These are phyloP conservation scores for Chrysotoxum bicinctum DNA, from an alignment of 2,888 invertebrate genomes.

Conservation along the genomic window DNA sequence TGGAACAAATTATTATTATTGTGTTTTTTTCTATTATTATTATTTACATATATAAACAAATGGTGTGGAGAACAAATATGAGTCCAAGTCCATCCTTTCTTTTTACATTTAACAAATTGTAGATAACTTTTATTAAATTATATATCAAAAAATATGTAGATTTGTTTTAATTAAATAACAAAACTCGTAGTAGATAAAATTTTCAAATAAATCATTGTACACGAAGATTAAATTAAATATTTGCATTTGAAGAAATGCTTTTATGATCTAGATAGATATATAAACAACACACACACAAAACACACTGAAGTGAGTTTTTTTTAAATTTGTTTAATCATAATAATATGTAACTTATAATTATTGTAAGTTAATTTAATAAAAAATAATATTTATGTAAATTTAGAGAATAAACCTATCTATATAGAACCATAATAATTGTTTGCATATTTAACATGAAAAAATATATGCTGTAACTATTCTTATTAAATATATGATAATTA, in stretches of 20 bases:
- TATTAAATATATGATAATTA: conserved; percentile 73
- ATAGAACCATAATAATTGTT: conserved; percentile 53
- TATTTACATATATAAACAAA: not conserved
- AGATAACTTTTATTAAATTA: conserved; percentile 58
- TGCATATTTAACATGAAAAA: conserved; percentile 62
- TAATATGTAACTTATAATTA: conserved; percentile 37
- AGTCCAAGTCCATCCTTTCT: conserved; percentile 71
- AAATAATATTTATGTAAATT: conserved; percentile 64
- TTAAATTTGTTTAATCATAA: conserved; percentile 46
- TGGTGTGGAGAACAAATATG: conserved; percentile 30
- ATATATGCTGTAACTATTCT: conserved; percentile 64
- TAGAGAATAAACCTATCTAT: conserved; percentile 57
- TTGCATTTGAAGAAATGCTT: conserved; percentile 43
- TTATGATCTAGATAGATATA: conserved; percentile 46
- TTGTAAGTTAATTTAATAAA: conserved; percentile 34
- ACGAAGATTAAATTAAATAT: conserved; percentile 24
- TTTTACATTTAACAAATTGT: conserved; percentile 64
- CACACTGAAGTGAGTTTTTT: conserved; percentile 27
- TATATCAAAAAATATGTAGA: conserved; percentile 34
- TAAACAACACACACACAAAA: conserved; percentile 47
- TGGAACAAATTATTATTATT: not conserved
- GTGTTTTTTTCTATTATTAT: not conserved
- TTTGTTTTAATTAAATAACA: conserved; percentile 29
- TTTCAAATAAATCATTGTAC: conserved; percentile 29
- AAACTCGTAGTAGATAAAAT: conserved; percentile 39